A percentile compares a stretch with the other conserved stretches of the same genome.
These are phyloP conservation scores for Danio choprae DNA, from an alignment of 2,797 vertebrate genomes.

Conservation along the genomic window DNA sequence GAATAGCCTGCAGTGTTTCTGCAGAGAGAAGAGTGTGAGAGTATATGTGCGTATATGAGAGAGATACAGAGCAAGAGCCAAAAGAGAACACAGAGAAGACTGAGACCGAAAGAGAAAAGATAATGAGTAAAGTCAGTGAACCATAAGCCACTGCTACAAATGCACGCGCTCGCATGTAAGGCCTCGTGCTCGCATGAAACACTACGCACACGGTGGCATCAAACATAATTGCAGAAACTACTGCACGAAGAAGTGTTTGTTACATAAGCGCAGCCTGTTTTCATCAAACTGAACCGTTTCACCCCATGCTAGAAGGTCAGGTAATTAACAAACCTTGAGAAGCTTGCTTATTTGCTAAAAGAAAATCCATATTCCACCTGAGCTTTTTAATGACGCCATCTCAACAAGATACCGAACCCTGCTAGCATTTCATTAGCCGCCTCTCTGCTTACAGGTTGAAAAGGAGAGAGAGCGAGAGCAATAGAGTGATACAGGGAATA, in stretches of 20 bases:
- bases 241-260: slow-evolving; percentile 42
- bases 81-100: slow-evolving; percentile 47
- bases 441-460: slow-evolving; percentile 53
- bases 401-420: slow-evolving; percentile 61
- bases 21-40: slow-evolving; percentile 15
- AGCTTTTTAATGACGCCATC: slow-evolving; percentile 69
- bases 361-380: slow-evolving; percentile 65
- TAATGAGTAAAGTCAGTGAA: slow-evolving; percentile 72
- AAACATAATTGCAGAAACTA: slow-evolving; percentile 34
- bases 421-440: slow-evolving; percentile 65
- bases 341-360: slow-evolving; percentile 53
- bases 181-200: slow-evolving; percentile 50
- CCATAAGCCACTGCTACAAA: slow-evolving; percentile 59
- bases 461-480: slow-evolving; percentile 55
- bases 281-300: slow-evolving; percentile 32
- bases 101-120: slow-evolving; percentile 49
- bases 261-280: slow-evolving; percentile 33
- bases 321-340: slow-evolving; percentile 60
- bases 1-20: slow-evolving; percentile 48
- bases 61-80: slow-evolving; percentile 24
- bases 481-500: slow-evolving; percentile 51
- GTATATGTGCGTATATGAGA: not conserved
- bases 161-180: slow-evolving; percentile 56
- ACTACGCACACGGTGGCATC: slow-evolving; percentile 15
- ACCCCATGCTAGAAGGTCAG: slow-evolving; percentile 40